These are phyloP conservation scores for Colletes latitarsis DNA, from an alignment of 1,140 invertebrate species.

Conservation along the genomic window DNA sequence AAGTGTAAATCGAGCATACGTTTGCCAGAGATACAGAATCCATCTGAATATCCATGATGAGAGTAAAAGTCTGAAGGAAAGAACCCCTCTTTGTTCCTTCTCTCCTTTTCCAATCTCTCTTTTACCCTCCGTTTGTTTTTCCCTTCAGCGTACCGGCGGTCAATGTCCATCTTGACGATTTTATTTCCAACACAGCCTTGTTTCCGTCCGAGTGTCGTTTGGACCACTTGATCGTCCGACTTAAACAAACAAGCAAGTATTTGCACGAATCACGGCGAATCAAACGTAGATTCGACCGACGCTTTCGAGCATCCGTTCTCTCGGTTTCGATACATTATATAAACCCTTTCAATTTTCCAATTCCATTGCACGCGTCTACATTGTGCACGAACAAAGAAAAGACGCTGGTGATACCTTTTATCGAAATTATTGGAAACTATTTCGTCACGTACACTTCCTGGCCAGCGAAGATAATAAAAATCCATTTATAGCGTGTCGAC, in stretches of 20 bases:
- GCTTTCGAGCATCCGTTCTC: neutral
- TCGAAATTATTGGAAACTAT: no score
- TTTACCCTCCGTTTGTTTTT: conserved; percentile 7
- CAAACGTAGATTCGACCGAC: neutral
- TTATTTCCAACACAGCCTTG: conserved; percentile 35
- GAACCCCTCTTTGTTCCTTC: conserved; percentile 6
- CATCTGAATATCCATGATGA: conserved; percentile 37
- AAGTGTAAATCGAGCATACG: conserved; percentile 26
- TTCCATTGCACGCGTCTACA: no score
- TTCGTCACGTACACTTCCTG: no score
- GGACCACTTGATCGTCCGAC: conserved; percentile 14
- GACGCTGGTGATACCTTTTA: no score
- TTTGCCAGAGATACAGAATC: conserved; percentile 7
- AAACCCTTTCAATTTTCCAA: neutral
- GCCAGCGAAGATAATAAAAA: no score
- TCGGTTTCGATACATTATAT: neutral
- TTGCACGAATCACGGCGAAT: neutral
- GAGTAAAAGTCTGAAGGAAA: conserved; percentile 31
- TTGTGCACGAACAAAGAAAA: no score
- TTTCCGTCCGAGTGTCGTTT: conserved; percentile 18
- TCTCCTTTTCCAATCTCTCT: neutral
- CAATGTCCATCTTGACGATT: conserved; percentile 55
- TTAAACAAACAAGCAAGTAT: conserved; percentile 33
- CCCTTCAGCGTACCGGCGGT: neutral
- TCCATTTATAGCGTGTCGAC: no score